Evolutionary conservation across 1,140 invertebrate species (phyloP).

Genomic region (Drosophila kikkawai): DNA sequence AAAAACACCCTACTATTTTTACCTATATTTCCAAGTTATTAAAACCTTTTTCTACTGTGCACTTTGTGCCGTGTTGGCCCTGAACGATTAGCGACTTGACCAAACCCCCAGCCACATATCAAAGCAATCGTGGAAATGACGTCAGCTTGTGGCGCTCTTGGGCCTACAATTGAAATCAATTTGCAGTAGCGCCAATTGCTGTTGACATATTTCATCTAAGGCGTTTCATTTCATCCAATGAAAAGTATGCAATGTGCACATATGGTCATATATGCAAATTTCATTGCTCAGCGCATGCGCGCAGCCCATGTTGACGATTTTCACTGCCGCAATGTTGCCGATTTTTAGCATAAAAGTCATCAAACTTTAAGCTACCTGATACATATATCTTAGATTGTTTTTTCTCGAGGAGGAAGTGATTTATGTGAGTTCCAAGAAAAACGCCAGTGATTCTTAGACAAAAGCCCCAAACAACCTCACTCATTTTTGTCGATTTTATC

Average conservation of each 20-base stretch:
- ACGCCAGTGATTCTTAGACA: background rate
- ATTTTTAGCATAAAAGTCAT: constrained; percentile 14
- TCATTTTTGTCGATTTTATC: constrained; percentile 39
- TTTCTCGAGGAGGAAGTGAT: constrained; percentile 14
- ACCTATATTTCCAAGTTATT: too few species aligned
- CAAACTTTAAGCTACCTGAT: constrained; percentile 11
- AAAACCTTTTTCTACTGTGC: constrained; percentile 5
- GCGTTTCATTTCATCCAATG: constrained; percentile 43
- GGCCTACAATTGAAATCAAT: constrained; percentile 76
- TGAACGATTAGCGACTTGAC: constrained; percentile 49
- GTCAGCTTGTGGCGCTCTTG: constrained; percentile 60
- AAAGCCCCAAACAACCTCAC: constrained; percentile 14
- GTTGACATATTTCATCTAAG: constrained; percentile 74
- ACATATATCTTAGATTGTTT: constrained; percentile 3
- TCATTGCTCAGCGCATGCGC: constrained; percentile 40
- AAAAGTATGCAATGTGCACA: constrained; percentile 18
- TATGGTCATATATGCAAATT: constrained; percentile 61
- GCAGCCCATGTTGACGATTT: constrained; percentile 17
- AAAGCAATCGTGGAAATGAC: constrained; percentile 50
- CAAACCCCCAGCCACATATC: constrained; percentile 31
- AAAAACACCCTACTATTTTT: background rate
- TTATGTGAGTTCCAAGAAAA: constrained; percentile 12
- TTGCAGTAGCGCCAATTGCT: constrained; percentile 69
- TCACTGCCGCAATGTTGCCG: constrained; percentile 3
- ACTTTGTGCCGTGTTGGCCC: constrained; percentile 33